These are phyloP conservation scores for Thamnophis elegans DNA, from an alignment of 2,797 vertebrate species.

Conservation along the genomic window DNA sequence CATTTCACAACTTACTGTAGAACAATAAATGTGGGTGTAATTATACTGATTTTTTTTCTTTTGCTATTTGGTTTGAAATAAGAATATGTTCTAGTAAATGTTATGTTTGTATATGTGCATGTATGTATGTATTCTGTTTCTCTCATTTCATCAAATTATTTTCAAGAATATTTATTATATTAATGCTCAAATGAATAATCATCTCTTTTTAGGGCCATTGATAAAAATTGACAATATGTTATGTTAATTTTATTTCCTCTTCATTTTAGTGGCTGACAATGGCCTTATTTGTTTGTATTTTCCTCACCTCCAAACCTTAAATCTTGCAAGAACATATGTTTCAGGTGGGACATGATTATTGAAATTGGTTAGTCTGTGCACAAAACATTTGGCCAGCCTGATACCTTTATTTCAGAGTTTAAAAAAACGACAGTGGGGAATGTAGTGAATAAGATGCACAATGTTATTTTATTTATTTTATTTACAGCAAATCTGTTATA, in stretches of 20 bases:
- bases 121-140: neutral
- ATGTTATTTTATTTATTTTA: slow-evolving; percentile 99
- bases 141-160: neutral
- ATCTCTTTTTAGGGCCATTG: neutral
- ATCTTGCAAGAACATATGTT: neutral
- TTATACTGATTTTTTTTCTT: neutral
- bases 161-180: neutral
- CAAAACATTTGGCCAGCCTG: neutral
- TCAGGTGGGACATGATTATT: neutral
- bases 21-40: neutral
- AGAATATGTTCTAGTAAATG: neutral
- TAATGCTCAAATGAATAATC: neutral
- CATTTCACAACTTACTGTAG: neutral
- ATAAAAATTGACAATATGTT: neutral
- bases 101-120: neutral
- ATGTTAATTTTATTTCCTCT: neutral
- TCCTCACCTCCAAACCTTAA: neutral
- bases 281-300: neutral
- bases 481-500: slow-evolving; percentile 97
- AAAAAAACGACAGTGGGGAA: slow-evolving; percentile 68
- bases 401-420: neutral
- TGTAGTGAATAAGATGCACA: slow-evolving; percentile 80
- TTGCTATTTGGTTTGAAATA: neutral
- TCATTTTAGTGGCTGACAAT: neutral
- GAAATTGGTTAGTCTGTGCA: neutral